Base-by-base conservation (phyloP, 2,113 vertebrate species). In the Ceyx melanurus region DNA sequence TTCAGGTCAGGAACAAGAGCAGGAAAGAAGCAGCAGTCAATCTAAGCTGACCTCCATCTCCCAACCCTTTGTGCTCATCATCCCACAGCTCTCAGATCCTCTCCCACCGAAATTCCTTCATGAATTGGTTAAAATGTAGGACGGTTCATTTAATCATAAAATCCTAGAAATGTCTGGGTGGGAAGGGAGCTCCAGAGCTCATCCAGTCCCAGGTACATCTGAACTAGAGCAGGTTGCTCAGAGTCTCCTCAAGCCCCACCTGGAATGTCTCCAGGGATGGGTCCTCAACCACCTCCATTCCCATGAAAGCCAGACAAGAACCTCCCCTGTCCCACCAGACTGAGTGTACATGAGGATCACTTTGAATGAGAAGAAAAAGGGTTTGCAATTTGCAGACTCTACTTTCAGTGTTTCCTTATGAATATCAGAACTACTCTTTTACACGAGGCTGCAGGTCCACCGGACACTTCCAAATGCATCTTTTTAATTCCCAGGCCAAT, bases 1-100 rank as follows among this genome's bases (percentile, higher is more conserved):
- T 89, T 62, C 75, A 86, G 88, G 75, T 94, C 85, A 92, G 64
- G n/a, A 43, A 92, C 82, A 92, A 19, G 75, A 94, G 82, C 46
- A 80, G 88, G 90, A 73, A 48, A 76, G 23, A 28, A 85, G 67
- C 22, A 94, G 25, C 22, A 82, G 64, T 51, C 88, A 92, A n/a
- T 51, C 72, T 56, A 74, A 80, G 25, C 51, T 83, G 82, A 58
- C 75, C 82, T 54, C 74, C 13, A 37, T 82, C 74, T 94, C 56
- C 76, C 33, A n/a, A 1, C 0, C 4, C 65, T 61, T 70, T 77
- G 58, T 28, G 48, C 35, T 72, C 45, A 10, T 35, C 71, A 61
- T 66, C 74, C 71, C 89, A 45, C 40, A 53, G 61, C 62, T 79
- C 56, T 82, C 70, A 85, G 62, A 84, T 77, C 67, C 60, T 66